These are phyloP conservation scores for Cephalotes varians DNA, from an alignment of 2,888 invertebrate genomes.

Conservation along the genomic window DNA sequence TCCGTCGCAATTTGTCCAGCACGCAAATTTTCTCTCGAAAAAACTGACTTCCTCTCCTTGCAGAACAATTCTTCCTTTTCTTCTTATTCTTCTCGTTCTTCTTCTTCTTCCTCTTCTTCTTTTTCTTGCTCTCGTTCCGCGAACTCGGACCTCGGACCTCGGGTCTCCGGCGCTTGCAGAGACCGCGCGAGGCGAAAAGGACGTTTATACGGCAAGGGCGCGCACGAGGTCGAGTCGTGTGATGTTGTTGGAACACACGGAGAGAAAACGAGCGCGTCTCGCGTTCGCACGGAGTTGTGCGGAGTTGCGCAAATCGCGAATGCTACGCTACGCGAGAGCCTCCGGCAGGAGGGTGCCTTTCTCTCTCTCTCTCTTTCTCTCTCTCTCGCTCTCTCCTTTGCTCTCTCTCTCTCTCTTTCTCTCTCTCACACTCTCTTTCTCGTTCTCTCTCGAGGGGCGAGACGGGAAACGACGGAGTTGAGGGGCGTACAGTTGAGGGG, in stretches of 20 bases:
- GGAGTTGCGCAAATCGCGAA: constrained; percentile 77
- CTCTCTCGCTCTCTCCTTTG: no score
- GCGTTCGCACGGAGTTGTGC: constrained; percentile 56
- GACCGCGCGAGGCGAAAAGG: not conserved
- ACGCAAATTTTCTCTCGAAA: constrained; percentile 5
- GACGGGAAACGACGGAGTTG: constrained; percentile 24
- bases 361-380: constrained; percentile 14
- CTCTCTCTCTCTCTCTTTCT: not conserved
- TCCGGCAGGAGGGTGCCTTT: constrained; percentile 48
- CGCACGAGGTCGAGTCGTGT: constrained; percentile 44
- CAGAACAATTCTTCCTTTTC: not conserved
- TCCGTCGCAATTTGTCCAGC: constrained; percentile 31
- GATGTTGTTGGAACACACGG: constrained; percentile 44
- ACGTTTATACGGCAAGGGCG: constrained; percentile 14
- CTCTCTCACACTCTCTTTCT: not conserved
- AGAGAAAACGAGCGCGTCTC: constrained; percentile 65
- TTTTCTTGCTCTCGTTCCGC: not conserved
- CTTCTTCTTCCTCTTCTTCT: not conserved
- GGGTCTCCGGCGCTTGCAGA: not conserved
- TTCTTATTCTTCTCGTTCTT: not conserved
- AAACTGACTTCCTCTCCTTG: not conserved
- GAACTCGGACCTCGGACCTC: no score
- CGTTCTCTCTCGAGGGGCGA: not conserved
- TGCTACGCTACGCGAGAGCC: constrained; percentile 64
- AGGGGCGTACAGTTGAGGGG: constrained; percentile 32